Evolutionary conservation across 2,888 invertebrate species (phyloP).

Genomic region (Cyclophora albipunctata): DNA sequence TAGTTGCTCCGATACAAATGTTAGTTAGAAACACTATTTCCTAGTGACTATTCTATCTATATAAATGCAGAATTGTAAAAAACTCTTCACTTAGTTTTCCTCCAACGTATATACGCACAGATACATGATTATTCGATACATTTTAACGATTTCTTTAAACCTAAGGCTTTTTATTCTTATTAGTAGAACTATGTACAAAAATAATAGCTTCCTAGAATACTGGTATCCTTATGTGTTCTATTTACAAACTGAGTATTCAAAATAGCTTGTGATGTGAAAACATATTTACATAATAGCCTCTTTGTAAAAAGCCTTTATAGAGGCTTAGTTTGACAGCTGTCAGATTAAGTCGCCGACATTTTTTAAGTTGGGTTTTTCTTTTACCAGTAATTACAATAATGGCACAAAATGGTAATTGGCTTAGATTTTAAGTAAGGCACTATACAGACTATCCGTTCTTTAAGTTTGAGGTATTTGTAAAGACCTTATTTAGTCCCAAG

Average conservation of each 20-base stretch:
- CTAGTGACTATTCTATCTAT: no score
- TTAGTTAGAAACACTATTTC: no score
- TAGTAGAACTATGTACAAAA: constrained; percentile 14
- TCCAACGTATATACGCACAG: no score
- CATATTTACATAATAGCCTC: constrained; percentile 19
- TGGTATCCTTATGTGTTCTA: constrained; percentile 29
- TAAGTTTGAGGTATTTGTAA: neutral
- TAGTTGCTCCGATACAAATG: no score
- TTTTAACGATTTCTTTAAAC: no score
- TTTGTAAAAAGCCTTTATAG: constrained; percentile 34
- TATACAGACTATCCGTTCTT: constrained; percentile 18
- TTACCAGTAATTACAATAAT: constrained; percentile 11
- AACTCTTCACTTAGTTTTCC: no score
- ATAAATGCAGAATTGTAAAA: no score
- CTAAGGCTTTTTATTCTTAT: no score
- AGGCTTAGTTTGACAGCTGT: constrained; percentile 2
- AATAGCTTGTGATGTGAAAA: constrained; percentile 3
- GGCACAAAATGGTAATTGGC: constrained; percentile 35
- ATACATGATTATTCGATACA: no score
- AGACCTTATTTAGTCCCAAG: no score
- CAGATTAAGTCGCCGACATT: neutral
- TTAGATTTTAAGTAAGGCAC: constrained; percentile 34
- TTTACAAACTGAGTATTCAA: constrained; percentile 15
- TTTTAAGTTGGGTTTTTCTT: no score
- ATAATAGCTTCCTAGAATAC: constrained; percentile 32